Evolutionary conservation across 2,797 vertebrate genomes (phyloP).

Genomic region (Gambusia yucatana): DNA sequence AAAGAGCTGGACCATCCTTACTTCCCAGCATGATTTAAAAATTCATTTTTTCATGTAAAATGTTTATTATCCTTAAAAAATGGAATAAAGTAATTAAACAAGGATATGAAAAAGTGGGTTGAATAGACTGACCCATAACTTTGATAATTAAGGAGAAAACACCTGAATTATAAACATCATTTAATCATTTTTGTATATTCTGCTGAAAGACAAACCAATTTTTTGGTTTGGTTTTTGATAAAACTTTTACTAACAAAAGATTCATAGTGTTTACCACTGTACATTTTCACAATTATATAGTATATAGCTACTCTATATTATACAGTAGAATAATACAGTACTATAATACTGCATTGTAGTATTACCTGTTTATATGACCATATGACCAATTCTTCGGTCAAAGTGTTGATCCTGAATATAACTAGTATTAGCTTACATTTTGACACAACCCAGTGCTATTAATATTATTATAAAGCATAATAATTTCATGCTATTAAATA

Average conservation of each 20-base stretch:
- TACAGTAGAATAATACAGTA: neutral
- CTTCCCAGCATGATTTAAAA: neutral
- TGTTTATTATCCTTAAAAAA: neutral
- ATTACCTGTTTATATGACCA: neutral
- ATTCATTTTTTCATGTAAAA: neutral
- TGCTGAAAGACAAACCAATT: neutral
- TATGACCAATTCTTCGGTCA: neutral
- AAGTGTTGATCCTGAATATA: neutral
- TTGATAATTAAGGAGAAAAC: neutral
- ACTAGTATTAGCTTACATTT: neutral
- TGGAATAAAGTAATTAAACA: neutral
- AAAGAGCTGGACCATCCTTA: neutral
- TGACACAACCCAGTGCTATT: neutral
- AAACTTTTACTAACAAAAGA: neutral
- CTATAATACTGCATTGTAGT: no score
- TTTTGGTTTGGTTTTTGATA: neutral
- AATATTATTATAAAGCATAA: neutral
- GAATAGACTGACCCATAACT: neutral
- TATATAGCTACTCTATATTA: no score
- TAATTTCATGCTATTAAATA: neutral
- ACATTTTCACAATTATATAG: neutral
- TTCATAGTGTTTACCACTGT: neutral
- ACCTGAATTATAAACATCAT: neutral
- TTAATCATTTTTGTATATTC: neutral
- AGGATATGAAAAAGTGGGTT: neutral